These are phyloP conservation scores for Sesia apiformis DNA, from an alignment of 2,888 invertebrate genomes.

Conservation along the genomic window DNA sequence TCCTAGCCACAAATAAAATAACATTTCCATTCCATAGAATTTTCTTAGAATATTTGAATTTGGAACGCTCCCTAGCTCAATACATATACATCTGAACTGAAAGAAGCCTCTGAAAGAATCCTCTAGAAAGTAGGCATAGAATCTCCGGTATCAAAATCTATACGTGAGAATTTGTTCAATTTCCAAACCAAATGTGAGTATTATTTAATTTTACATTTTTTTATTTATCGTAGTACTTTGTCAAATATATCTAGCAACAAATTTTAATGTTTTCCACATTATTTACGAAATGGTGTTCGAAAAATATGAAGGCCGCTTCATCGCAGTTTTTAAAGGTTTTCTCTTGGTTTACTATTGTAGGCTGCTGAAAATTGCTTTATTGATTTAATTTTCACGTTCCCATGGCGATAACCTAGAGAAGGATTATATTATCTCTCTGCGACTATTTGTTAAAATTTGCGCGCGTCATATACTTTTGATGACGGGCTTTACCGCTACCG, in stretches of 20 bases:
- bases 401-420: slow-evolving; percentile 43
- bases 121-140: slow-evolving; percentile 71
- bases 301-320: slow-evolving; percentile 8
- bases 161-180: slow-evolving; percentile 68
- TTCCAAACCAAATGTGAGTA: slow-evolving; percentile 67
- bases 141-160: slow-evolving; percentile 73
- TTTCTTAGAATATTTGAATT: slow-evolving; percentile 36
- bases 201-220: slow-evolving; percentile 24
- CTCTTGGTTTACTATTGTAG: slow-evolving; percentile 31
- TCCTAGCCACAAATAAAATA: neutral
- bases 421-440: neutral
- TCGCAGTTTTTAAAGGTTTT: slow-evolving; percentile 28
- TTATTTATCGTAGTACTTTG: slow-evolving; percentile 6
- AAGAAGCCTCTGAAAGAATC: slow-evolving; percentile 74
- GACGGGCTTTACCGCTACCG: slow-evolving; percentile 67
- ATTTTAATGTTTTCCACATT: slow-evolving; percentile 17
- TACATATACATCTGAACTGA: slow-evolving; percentile 45
- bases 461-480: slow-evolving; percentile 34
- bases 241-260: slow-evolving; percentile 10
- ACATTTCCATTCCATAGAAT: neutral
- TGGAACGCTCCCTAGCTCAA: slow-evolving; percentile 64
- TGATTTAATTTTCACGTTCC: slow-evolving; percentile 40
- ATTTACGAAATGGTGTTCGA: slow-evolving; percentile 34
- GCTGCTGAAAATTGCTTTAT: slow-evolving; percentile 43
- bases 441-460: neutral